Percentiles rank a stretch among this genome's conserved stretches.
These are phyloP conservation scores for Picus viridis DNA, from an alignment of 2,797 vertebrate genomes.

Conservation along the genomic window DNA sequence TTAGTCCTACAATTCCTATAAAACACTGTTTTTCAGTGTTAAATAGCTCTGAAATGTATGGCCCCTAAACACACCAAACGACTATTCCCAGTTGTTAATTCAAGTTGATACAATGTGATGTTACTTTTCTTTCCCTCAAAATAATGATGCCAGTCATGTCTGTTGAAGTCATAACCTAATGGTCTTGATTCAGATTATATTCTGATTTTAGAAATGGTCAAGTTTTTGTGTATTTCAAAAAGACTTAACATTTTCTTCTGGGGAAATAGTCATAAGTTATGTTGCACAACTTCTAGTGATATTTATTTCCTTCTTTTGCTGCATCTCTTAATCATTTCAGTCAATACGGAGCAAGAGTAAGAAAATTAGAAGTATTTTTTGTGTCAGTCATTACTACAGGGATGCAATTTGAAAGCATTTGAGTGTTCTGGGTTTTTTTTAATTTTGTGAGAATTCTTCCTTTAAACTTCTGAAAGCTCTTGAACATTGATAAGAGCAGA, in stretches of 20 bases:
- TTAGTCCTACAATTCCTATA: not conserved
- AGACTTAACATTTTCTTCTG: not conserved
- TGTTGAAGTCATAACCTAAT: not conserved
- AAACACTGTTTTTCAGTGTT: not conserved
- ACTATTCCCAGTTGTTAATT: not conserved
- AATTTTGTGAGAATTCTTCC: not conserved
- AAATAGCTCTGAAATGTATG: not conserved
- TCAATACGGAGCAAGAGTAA: not conserved
- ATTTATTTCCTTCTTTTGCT: not conserved
- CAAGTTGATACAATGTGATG: not conserved
- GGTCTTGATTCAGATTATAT: not conserved
- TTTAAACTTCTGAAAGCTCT: not conserved
- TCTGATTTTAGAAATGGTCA: not conserved
- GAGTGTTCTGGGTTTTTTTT: not conserved
- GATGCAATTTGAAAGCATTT: not conserved
- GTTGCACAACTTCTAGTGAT: not conserved
- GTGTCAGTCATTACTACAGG: not conserved
- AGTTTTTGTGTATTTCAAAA: not conserved
- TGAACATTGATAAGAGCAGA: not conserved
- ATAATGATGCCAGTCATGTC: accelerated
- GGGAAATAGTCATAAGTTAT: not conserved
- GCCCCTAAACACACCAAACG: not conserved
- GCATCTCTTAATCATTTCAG: not conserved
- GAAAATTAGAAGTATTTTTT: not conserved
- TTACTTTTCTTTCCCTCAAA: not conserved